A percentile compares a stretch with the other conserved stretches of the same genome.
Evolutionary conservation across 2,797 vertebrate genomes (phyloP).

Genomic region (Hapalemur alaotrensis): DNA sequence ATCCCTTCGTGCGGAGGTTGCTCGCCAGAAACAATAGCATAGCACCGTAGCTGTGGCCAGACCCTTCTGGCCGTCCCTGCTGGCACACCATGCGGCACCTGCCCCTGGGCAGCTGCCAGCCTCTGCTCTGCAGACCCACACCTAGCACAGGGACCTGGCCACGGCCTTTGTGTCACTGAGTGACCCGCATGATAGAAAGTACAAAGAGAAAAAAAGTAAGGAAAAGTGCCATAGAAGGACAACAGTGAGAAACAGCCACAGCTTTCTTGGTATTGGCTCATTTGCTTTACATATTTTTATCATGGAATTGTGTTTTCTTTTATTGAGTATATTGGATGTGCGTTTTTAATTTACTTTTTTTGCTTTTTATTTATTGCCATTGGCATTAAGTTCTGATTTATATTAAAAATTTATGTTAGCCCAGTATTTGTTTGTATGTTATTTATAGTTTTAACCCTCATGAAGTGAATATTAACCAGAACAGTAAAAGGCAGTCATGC

Average conservation of each 20-base stretch:
- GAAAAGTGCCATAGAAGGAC: not conserved
- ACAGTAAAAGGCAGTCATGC: not conserved
- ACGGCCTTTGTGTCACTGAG: not conserved
- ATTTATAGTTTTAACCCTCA: not conserved
- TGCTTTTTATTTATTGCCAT: not conserved
- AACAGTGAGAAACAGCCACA: not conserved
- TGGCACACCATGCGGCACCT: fast-evolving
- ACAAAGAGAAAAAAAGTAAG: not conserved
- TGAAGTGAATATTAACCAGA: not conserved
- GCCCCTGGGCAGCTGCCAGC: fast-evolving
- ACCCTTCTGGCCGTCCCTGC: fast-evolving
- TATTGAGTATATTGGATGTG: not conserved
- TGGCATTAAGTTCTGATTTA: not conserved
- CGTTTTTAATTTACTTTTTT: not conserved
- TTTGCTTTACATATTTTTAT: not conserved
- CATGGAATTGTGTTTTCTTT: not conserved
- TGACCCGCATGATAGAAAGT: not conserved
- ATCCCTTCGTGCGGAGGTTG: fast-evolving
- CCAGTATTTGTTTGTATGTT: not conserved
- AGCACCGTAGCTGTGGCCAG: fast-evolving
- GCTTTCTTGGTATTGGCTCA: not conserved
- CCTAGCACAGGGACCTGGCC: not conserved
- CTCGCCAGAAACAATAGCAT: fast-evolving
- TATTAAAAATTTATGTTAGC: not conserved
- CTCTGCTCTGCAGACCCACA: not conserved